These are phyloP conservation scores for Torymus aiolomorphi DNA, from an alignment of 2,888 invertebrate genomes.

Conservation along the genomic window DNA sequence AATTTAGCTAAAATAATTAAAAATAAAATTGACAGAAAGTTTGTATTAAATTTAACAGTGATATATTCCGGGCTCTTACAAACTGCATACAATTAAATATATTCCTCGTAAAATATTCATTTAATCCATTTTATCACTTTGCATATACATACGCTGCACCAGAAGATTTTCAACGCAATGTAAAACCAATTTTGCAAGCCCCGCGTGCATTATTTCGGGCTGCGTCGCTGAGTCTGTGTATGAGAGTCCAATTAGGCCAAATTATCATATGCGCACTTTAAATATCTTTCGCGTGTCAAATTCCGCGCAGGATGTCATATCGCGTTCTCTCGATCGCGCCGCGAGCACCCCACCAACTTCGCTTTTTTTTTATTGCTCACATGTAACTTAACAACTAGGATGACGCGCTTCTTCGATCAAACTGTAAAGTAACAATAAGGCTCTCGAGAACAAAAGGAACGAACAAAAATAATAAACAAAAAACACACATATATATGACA, in stretches of 20 bases:
- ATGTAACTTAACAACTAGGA: constrained; percentile 13
- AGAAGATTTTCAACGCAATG: constrained; percentile 42
- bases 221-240: too few species aligned
- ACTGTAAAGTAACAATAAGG: constrained; percentile 17
- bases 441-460: constrained; percentile 25
- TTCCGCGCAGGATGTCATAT: constrained; percentile 30
- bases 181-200: constrained; percentile 42
- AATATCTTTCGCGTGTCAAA: not conserved
- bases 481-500: constrained; percentile 29
- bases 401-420: constrained; percentile 13
- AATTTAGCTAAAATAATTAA: too few species aligned
- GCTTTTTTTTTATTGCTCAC: constrained; percentile 15
- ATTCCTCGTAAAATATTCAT: too few species aligned
- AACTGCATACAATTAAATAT: too few species aligned
- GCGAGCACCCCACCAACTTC: constrained; percentile 52
- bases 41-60: too few species aligned
- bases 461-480: constrained; percentile 12
- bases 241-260: constrained; percentile 50
- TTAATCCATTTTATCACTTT: not conserved
- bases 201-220: constrained; percentile 6
- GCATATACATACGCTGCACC: constrained; percentile 35
- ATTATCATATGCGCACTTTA: constrained; percentile 32
- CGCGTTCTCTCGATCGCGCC: constrained; percentile 10
- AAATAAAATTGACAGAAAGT: too few species aligned
- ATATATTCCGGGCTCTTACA: too few species aligned